Percentiles rank a stretch among this genome's conserved stretches.
phyloP scores from a whole-genome alignment of 1,140 invertebrate genomes.

The Pomacea maculata region DNA sequence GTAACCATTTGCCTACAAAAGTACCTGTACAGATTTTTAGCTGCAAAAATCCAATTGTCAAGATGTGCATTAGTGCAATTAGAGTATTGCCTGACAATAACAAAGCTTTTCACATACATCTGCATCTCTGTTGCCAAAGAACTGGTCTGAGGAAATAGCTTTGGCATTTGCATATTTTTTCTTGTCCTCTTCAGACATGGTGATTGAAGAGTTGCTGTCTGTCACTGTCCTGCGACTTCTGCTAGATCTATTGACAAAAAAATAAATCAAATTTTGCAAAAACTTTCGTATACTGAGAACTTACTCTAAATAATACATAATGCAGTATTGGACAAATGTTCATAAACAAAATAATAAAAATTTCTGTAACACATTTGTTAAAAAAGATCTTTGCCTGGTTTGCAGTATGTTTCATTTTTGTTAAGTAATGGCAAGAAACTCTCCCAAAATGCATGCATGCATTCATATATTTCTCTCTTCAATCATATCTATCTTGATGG shows the following conservation, averaged over 20 bases:
- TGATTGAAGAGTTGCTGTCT: slow-evolving; percentile 32
- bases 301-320: background rate
- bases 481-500: background rate
- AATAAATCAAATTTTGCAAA: background rate
- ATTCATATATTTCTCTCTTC: background rate
- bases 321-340: background rate
- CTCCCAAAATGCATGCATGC: background rate
- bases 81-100: background rate
- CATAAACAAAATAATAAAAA: too few relatives aligned
- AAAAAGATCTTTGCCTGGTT: too few relatives aligned
- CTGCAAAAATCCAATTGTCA: background rate
- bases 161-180: slow-evolving; percentile 97
- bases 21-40: background rate
- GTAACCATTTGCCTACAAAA: background rate
- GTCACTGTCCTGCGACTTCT: slow-evolving; percentile 49
- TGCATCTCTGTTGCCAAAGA: slow-evolving; percentile 72
- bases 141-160: slow-evolving; percentile 97
- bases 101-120: slow-evolving; percentile 68
- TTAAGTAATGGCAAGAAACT: background rate
- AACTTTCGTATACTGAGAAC: background rate
- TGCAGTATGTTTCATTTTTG: too few relatives aligned
- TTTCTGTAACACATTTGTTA: background rate
- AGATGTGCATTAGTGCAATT: background rate
- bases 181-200: slow-evolving; percentile 72
- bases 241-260: slow-evolving; percentile 36